Conservation (phyloP, 2,888 invertebrate species). For the Maniola hyperantus region DNA sequence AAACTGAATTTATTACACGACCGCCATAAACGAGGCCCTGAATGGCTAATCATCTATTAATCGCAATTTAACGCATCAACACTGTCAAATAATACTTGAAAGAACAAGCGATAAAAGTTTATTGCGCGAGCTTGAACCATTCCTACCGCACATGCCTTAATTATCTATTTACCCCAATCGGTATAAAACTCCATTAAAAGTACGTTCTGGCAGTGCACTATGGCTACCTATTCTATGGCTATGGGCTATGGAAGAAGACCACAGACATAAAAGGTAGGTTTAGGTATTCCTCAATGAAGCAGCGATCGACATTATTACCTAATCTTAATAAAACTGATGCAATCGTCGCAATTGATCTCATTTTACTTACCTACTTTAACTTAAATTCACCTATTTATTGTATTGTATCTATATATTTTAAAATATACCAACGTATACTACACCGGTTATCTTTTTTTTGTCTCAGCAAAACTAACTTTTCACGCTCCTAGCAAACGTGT, state of each 20-base stretch:
- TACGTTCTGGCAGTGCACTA: neutral
- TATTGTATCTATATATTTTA: too few relatives aligned
- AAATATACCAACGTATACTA: too few relatives aligned
- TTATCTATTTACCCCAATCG: conserved; percentile 34
- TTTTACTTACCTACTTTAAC: neutral
- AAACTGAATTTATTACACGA: conserved; percentile 74
- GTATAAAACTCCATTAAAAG: conserved; percentile 45
- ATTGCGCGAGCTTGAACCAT: conserved; percentile 48
- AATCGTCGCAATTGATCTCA: neutral
- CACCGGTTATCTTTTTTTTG: too few relatives aligned
- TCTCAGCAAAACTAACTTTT: too few relatives aligned
- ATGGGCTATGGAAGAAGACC: neutral
- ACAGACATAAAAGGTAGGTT: too few relatives aligned
- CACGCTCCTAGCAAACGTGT: too few relatives aligned
- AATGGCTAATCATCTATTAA: conserved; percentile 77
- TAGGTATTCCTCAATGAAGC: too few relatives aligned
- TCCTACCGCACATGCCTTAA: conserved; percentile 31
- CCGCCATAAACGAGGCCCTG: conserved; percentile 68
- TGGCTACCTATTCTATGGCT: too few relatives aligned
- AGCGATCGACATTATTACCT: neutral
- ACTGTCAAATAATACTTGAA: conserved; percentile 76
- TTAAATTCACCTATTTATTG: neutral
- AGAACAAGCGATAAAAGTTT: conserved; percentile 71
- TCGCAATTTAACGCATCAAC: conserved; percentile 76
- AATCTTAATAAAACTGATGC: neutral